These are phyloP conservation scores for Labroides dimidiatus DNA, from an alignment of 2,797 vertebrate species.

Conservation along the genomic window DNA sequence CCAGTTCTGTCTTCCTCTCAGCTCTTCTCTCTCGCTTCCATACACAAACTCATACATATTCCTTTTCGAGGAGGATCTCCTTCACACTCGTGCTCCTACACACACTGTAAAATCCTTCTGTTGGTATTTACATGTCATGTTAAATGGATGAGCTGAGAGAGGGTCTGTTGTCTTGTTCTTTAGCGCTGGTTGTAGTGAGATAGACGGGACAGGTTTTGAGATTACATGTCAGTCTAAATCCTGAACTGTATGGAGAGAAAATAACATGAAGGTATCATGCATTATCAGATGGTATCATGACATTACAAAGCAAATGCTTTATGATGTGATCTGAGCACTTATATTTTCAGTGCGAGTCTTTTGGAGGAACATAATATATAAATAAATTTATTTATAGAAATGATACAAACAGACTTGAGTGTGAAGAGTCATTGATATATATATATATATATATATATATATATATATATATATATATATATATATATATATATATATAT, in stretches of 20 bases:
- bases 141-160: conserved; percentile 61
- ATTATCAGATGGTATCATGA: neutral
- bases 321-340: no score
- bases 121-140: conserved; percentile 67
- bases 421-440: no score
- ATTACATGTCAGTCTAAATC: conserved; percentile 33
- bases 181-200: conserved; percentile 22
- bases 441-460: no score
- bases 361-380: no score
- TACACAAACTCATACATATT: conserved; percentile 49
- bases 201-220: conserved; percentile 25
- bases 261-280: conserved; percentile 7
- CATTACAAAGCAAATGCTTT: no score
- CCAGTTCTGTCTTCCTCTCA: conserved; percentile 2
- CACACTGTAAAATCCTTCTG: conserved; percentile 36
- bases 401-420: no score
- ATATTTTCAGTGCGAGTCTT: no score
- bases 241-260: neutral
- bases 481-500: no score
- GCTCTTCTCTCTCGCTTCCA: neutral
- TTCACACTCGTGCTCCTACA: conserved; percentile 29
- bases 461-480: no score
- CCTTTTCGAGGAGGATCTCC: conserved; percentile 26
- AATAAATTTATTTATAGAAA: no score
- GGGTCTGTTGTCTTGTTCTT: conserved; percentile 44